Conservation (phyloP, 2,113 vertebrate genomes). For the Barbus barbus region DNA sequence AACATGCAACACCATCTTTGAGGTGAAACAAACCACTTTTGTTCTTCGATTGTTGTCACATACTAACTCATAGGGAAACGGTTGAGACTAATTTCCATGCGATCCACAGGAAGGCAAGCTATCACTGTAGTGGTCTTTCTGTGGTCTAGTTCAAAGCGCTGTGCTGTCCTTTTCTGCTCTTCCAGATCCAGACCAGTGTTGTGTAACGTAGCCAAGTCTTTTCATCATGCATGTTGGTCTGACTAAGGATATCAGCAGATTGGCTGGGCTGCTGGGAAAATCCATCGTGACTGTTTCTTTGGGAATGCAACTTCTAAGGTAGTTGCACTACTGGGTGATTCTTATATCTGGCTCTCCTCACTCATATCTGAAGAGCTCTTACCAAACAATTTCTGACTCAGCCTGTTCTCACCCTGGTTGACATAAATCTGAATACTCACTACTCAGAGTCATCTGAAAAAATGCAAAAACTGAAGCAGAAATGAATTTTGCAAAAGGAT, state of each 20-base stretch:
- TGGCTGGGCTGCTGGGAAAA: constrained; percentile 67
- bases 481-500: not conserved
- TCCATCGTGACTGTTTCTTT: constrained; percentile 54
- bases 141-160: not conserved
- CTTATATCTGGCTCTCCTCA: constrained; percentile 7
- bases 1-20: not conserved
- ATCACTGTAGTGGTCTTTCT: not conserved
- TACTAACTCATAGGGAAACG: not conserved
- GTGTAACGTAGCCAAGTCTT: constrained; percentile 61
- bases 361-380: not conserved
- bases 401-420: constrained; percentile 19
- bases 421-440: not conserved
- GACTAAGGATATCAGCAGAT: constrained; percentile 57
- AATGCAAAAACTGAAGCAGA: not conserved
- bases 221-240: constrained; percentile 60
- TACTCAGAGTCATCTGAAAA: constrained; percentile 7
- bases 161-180: constrained; percentile 52
- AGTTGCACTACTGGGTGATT: constrained; percentile 44
- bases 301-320: constrained; percentile 50
- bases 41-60: not conserved
- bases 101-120: not conserved
- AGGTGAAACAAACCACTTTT: constrained; percentile 12
- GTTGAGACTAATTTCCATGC: not conserved
- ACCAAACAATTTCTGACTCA: constrained; percentile 30
- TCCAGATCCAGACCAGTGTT: constrained; percentile 56